These are phyloP conservation scores for Monodelphis domestica DNA, from an alignment of 2,797 vertebrate genomes.

Conservation along the genomic window DNA sequence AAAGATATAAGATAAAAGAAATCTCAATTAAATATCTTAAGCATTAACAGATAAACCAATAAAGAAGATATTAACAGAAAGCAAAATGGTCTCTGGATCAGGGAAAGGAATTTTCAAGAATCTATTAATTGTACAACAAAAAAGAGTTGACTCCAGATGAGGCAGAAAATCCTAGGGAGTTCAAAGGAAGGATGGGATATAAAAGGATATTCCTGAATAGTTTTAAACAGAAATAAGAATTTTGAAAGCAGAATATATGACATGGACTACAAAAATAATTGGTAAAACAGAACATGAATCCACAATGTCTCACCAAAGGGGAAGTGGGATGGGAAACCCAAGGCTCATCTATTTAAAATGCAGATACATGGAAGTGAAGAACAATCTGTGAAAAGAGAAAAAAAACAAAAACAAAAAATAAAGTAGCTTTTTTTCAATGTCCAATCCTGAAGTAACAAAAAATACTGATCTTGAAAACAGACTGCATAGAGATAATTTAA, in stretches of 20 bases:
- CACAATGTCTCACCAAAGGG: neutral
- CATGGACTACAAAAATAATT: neutral
- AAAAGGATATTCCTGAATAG: neutral
- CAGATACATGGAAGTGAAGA: neutral
- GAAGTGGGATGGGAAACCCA: rapidly evolving
- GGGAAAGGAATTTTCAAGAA: neutral
- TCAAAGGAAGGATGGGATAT: neutral
- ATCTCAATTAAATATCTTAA: neutral
- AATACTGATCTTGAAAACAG: neutral
- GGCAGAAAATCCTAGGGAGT: neutral
- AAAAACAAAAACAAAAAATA: neutral
- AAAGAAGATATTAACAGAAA: neutral
- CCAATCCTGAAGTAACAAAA: too few relatives aligned
- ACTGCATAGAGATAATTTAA: neutral
- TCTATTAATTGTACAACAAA: neutral
- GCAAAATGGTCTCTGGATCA: neutral
- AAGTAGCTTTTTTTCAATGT: too few relatives aligned
- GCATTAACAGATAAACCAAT: neutral
- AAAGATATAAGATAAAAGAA: neutral
- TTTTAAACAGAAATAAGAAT: neutral
- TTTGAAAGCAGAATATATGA: neutral
- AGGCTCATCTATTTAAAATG: neutral
- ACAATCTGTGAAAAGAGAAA: neutral
- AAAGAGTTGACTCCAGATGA: neutral
- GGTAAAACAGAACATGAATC: neutral